These are phyloP conservation scores for Macrobrachium nipponense DNA, from an alignment of 1,140 invertebrate genomes.

Conservation along the genomic window DNA sequence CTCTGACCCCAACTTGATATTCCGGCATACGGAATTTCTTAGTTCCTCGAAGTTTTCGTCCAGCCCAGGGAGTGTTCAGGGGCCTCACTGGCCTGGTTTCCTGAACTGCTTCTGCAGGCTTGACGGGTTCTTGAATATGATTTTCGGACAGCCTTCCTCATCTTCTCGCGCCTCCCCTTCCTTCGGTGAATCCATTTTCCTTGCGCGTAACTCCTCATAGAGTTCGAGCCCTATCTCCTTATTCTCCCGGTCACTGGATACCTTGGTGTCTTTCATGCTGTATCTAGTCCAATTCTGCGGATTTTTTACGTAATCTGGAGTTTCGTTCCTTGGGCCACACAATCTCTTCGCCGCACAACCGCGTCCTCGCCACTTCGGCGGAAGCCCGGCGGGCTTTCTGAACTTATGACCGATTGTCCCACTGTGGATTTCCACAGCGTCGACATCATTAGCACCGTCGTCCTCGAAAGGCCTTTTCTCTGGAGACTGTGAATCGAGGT, in stretches of 20 bases:
- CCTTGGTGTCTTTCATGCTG: slow-evolving; percentile 34
- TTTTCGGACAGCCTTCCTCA: slow-evolving; percentile 14
- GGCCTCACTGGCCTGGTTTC: neutral
- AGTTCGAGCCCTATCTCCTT: slow-evolving; percentile 28
- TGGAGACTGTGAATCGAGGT: neutral
- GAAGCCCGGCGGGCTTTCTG: neutral
- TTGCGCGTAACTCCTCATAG: slow-evolving; percentile 15
- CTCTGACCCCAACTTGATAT: slow-evolving; percentile 40
- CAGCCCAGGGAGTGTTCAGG: neutral
- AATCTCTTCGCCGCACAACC: neutral
- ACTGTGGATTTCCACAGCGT: neutral
- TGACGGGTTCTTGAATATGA: slow-evolving; percentile 44
- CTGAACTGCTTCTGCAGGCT: neutral
- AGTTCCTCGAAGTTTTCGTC: slow-evolving; percentile 3
- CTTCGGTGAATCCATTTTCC: neutral
- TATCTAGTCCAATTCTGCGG: slow-evolving; percentile 45
- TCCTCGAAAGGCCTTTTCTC: slow-evolving; percentile 19
- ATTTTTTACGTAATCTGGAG: slow-evolving; percentile 48
- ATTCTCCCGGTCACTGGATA: slow-evolving; percentile 45
- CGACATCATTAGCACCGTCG: neutral
- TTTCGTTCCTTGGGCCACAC: slow-evolving; percentile 29
- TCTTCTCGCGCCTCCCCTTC: neutral
- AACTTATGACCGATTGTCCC: slow-evolving; percentile 7
- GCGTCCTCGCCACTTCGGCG: slow-evolving; percentile 13
- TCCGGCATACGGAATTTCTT: slow-evolving; percentile 29